A percentile compares a stretch with the other conserved stretches of the same genome.
phyloP scores from a whole-genome alignment of 2,888 invertebrate species.

The Ashinkailepas kermadecensis region DNA sequence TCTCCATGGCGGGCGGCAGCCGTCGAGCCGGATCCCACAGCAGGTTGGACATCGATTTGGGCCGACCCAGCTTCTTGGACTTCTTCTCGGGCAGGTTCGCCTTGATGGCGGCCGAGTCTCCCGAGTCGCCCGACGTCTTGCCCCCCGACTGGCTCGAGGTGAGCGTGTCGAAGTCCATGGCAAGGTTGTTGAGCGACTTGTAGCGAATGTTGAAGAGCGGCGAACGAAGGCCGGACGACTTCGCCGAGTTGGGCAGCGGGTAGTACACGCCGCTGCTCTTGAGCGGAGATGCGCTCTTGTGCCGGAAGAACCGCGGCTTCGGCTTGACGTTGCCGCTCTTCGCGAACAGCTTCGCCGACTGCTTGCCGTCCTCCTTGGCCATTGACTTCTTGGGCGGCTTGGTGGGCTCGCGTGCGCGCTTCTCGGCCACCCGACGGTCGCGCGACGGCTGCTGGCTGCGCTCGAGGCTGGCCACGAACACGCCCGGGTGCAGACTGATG shows the following conservation, averaged over 20 bases:
- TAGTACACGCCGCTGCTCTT: constrained; percentile 42
- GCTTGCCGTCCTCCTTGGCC: constrained; percentile 36
- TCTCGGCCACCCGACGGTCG: constrained; percentile 28
- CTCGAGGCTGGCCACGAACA: background rate
- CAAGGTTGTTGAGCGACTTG: constrained; percentile 43
- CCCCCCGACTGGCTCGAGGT: constrained; percentile 85
- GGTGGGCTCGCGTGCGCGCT: constrained; percentile 5
- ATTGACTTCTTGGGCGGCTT: constrained; percentile 16
- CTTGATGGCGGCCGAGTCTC: constrained; percentile 48
- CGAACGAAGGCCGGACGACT: constrained; percentile 47
- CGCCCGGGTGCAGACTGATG: background rate
- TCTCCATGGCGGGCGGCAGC: constrained; percentile 41
- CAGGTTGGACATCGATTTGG: constrained; percentile 76
- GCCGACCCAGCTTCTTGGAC: constrained; percentile 69
- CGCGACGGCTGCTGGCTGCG: background rate
- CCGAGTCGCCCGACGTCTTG: constrained; percentile 72
- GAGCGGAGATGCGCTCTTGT: constrained; percentile 63
- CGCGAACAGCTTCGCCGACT: constrained; percentile 66
- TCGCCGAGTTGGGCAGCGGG: constrained; percentile 26
- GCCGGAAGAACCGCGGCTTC: constrained; percentile 55
- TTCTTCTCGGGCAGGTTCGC: constrained; percentile 63
- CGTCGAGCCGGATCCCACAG: constrained; percentile 44
- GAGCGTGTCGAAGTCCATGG: constrained; percentile 65
- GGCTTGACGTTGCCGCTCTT: constrained; percentile 54
- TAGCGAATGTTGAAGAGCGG: constrained; percentile 66